These are phyloP conservation scores for Drosophila kikkawai DNA, from an alignment of 1,140 invertebrate species.

Conservation along the genomic window DNA sequence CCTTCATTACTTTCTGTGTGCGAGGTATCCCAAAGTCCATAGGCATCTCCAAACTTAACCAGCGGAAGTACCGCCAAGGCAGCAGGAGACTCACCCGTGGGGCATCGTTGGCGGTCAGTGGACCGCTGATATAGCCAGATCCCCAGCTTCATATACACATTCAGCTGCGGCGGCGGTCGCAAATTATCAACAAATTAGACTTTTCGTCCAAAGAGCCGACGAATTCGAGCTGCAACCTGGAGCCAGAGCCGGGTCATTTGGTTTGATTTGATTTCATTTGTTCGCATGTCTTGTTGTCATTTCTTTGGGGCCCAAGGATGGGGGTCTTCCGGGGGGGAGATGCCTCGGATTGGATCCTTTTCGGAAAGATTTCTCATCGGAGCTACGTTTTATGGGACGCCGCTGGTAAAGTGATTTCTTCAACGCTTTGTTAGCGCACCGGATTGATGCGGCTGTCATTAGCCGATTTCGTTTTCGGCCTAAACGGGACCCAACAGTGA, in stretches of 20 bases:
- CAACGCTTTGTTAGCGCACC: constrained; percentile 84
- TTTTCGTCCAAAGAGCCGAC: constrained; percentile 73
- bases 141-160: not conserved
- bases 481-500: constrained; percentile 63
- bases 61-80: constrained; percentile 9
- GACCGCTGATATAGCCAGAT: constrained; percentile 4
- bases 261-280: constrained; percentile 71
- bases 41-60: not conserved
- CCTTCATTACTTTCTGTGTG: not conserved
- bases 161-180: constrained; percentile 56
- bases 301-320: constrained; percentile 43
- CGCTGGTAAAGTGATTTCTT: constrained; percentile 85
- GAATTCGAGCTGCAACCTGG: constrained; percentile 11
- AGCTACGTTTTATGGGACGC: constrained; percentile 66
- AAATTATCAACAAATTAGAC: constrained; percentile 85
- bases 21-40: not conserved
- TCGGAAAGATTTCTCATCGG: constrained; percentile 39
- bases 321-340: not conserved
- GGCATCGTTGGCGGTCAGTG: constrained; percentile 74
- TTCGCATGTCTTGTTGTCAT: constrained; percentile 82
- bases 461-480: constrained; percentile 74
- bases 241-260: constrained; percentile 39
- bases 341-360: constrained; percentile 32
- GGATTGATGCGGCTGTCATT: constrained; percentile 83
- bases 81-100: constrained; percentile 53